Percentiles rank a stretch among this genome's conserved stretches.
Evolutionary conservation across 2,888 invertebrate species (phyloP).

Genomic region (Polymixis lichenea): DNA sequence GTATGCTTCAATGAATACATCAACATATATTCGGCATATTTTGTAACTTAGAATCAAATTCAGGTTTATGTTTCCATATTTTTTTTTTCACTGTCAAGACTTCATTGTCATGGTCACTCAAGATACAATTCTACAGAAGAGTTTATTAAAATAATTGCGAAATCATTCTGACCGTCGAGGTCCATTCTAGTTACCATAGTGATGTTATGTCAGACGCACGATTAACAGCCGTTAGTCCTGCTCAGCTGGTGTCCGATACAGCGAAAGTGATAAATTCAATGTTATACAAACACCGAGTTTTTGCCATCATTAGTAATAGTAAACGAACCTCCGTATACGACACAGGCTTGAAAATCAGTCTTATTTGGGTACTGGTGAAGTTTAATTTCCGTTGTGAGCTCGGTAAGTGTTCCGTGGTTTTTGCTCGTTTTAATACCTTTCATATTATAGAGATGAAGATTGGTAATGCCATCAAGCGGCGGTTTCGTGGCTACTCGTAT

Average conservation of each 20-base stretch:
- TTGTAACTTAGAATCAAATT: neutral
- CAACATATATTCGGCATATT: neutral
- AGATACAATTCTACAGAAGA: neutral
- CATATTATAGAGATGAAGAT: conserved; percentile 34
- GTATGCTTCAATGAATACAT: neutral
- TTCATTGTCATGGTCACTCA: neutral
- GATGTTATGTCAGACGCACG: conserved; percentile 70
- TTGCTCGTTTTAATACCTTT: conserved; percentile 40
- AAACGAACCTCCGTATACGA: conserved; percentile 34
- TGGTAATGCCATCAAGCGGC: conserved; percentile 22
- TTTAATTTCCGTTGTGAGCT: conserved; percentile 8
- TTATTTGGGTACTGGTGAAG: conserved; percentile 6
- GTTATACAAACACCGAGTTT: conserved; percentile 70
- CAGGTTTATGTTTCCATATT: neutral
- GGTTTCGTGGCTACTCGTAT: conserved; percentile 26
- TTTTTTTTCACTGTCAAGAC: neutral
- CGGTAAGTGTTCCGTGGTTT: conserved; percentile 40
- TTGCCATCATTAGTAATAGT: conserved; percentile 66
- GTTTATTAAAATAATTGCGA: neutral
- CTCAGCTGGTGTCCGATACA: conserved; percentile 75
- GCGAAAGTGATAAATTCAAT: conserved; percentile 83
- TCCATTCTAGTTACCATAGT: conserved; percentile 71
- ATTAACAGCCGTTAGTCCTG: conserved; percentile 74
- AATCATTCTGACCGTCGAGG: conserved; percentile 44
- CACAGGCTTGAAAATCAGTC: conserved; percentile 17